Evolutionary conservation across 2,797 vertebrate species (phyloP), one percentile per base, ranked within the genome.

Genomic region (Sebastes kiyomatsui): DNA sequence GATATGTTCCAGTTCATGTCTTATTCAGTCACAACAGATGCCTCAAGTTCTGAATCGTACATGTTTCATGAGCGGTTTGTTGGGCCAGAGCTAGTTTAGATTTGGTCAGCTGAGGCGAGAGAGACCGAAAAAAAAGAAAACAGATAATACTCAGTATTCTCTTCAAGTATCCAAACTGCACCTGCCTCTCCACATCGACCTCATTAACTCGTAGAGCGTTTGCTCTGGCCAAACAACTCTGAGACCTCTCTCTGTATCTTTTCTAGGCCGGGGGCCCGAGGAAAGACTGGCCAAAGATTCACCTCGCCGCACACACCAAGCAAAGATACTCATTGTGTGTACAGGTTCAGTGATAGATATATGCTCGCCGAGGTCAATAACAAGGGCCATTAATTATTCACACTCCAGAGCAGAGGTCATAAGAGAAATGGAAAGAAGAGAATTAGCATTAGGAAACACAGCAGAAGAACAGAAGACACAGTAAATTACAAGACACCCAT

Each of bases 121-220:
- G 60, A 81, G 66, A 66, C 38, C 14, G 67, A 67, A 71, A 78
- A 33, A 81, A 76, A 78, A 67, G 18, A 74, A 89, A 88, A 83
- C 49, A 61, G 73, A 86, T 82, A 88, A 92, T 81, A 86, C 87
- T 96, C 93, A 94, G 92, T 95, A 96, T 96, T 96, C 95, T 88
- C 90, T 90, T 89, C 90, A 90, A 94, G 92, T 90, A 87, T 79
- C 85, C 83, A 42, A 83, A 84, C 90, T 95, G 94, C 94, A 95
- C 94, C 94, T 96, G 94, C 91, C 90, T 92, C 94, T 93, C 92
- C 87, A 90, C 91, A 95, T 93, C 87, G 88, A 90, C 91, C 92
- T 95, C 94, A 95, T 95, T 95, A 94, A 91, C 95, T 94, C 90
- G 69, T 89, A 83, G 83, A 92, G 81, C 88, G 92, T 92, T 94